Conservation (phyloP, 2,888 invertebrate species). For the Apocheima hispidaria region DNA sequence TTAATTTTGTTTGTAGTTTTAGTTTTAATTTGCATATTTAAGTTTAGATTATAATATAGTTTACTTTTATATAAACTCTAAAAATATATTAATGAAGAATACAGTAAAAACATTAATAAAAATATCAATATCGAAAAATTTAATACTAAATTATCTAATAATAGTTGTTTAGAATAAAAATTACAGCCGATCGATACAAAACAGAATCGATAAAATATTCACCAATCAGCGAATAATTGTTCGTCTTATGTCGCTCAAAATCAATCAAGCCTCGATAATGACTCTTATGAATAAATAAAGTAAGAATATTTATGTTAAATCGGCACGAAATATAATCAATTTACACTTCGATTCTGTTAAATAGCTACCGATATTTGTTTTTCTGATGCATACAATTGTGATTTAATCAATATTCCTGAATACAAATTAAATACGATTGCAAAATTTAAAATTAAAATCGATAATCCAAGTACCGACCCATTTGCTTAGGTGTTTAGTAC, state of each 20-base stretch:
- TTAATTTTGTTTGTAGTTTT: too few relatives aligned
- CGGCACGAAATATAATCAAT: neutral
- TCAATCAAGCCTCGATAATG: neutral
- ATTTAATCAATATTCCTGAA: neutral
- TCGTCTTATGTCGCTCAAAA: slow-evolving; percentile 6
- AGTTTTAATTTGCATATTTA: too few relatives aligned
- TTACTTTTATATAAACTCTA: too few relatives aligned
- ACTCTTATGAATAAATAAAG: slow-evolving; percentile 2
- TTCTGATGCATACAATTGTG: neutral
- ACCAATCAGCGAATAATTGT: slow-evolving; percentile 4
- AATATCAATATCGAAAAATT: too few relatives aligned
- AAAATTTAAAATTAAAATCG: neutral
- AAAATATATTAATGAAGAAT: too few relatives aligned
- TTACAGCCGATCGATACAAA: neutral
- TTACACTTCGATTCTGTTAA: neutral
- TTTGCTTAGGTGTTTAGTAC: neutral
- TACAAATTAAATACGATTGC: neutral
- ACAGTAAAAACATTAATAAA: too few relatives aligned
- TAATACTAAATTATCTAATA: neutral
- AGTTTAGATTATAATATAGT: too few relatives aligned
- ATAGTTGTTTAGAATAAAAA: neutral
- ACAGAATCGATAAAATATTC: neutral
- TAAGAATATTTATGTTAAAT: slow-evolving; percentile 9
- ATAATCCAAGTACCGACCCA: neutral
- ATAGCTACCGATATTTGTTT: neutral